Percentiles rank a stretch among this genome's conserved stretches.
Evolutionary conservation across 2,888 invertebrate genomes (phyloP).

Genomic region (Eurytoma adleriae): DNA sequence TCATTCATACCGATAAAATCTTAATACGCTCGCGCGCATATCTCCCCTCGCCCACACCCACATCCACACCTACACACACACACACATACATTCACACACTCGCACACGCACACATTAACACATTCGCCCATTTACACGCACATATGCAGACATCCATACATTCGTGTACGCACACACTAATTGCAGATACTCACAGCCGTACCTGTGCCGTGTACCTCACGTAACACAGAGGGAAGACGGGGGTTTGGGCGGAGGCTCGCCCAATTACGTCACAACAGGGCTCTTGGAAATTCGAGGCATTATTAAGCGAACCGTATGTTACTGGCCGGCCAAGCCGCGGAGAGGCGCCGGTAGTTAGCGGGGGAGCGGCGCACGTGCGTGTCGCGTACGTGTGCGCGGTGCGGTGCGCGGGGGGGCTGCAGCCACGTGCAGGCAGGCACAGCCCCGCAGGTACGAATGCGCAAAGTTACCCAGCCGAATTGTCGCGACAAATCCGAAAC

Average conservation of each 20-base stretch:
- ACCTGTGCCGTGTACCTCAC: no score
- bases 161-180: no score
- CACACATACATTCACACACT: not conserved
- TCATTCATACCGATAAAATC: constrained; percentile 34
- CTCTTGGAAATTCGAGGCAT: constrained; percentile 30
- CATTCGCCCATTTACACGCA: no score
- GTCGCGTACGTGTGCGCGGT: constrained; percentile 20
- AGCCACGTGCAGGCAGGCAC: constrained; percentile 22
- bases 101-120: not conserved
- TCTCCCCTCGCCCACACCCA: not conserved
- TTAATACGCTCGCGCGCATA: constrained; percentile 7
- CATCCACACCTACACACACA: not conserved
- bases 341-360: constrained; percentile 21
- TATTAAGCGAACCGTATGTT: constrained; percentile 37
- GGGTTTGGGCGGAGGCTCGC: not conserved
- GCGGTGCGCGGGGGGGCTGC: not conserved
- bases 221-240: not conserved
- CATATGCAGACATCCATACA: no score
- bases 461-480: constrained; percentile 55
- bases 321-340: not conserved
- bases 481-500: constrained; percentile 57
- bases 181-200: no score
- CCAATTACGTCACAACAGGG: constrained; percentile 24
- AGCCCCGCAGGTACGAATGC: constrained; percentile 48
- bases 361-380: not conserved